A percentile compares a stretch with the other conserved stretches of the same genome.
Evolutionary conservation across 2,113 vertebrate species (phyloP).

Genomic region (Pollachius pollachius): DNA sequence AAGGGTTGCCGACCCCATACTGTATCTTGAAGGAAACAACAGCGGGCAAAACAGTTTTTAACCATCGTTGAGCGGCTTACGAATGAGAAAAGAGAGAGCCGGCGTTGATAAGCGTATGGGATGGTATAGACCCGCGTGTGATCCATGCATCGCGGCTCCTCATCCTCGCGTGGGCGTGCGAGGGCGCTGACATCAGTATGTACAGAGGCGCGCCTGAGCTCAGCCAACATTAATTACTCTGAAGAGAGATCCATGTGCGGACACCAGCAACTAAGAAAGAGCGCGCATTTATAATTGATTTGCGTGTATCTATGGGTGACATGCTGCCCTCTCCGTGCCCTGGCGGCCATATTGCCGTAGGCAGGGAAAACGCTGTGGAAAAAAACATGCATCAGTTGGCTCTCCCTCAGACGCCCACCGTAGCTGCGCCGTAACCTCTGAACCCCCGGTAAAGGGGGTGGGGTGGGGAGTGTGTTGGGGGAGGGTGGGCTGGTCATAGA

Average conservation of each 20-base stretch:
- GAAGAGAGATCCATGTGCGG: conserved; percentile 56
- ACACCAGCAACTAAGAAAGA: conserved; percentile 66
- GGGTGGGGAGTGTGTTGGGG: background rate
- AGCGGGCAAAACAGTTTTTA: background rate
- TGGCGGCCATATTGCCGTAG: conserved; percentile 41
- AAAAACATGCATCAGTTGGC: conserved; percentile 1
- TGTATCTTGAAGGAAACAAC: background rate
- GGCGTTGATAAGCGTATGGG: no score
- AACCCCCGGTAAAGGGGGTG: conserved; percentile 31
- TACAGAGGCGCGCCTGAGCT: conserved; percentile 54
- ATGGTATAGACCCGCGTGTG: background rate
- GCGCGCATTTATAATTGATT: conserved; percentile 62
- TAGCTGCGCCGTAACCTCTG: background rate
- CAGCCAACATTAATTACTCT: conserved; percentile 62
- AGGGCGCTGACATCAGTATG: conserved; percentile 40
- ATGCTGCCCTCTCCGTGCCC: conserved; percentile 28
- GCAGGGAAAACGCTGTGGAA: conserved; percentile 8
- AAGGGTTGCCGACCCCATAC: background rate
- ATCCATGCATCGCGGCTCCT: background rate
- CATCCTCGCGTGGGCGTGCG: conserved; percentile 43
- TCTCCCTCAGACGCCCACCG: conserved; percentile 40
- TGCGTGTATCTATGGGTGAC: conserved; percentile 5
- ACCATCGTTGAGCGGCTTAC: background rate
- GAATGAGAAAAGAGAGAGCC: no score
- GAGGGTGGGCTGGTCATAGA: conserved; percentile 12